Evolutionary conservation across 2,113 vertebrate species (phyloP), one percentile per base, ranked within the genome.

Genomic region (Noctilio leporinus): DNA sequence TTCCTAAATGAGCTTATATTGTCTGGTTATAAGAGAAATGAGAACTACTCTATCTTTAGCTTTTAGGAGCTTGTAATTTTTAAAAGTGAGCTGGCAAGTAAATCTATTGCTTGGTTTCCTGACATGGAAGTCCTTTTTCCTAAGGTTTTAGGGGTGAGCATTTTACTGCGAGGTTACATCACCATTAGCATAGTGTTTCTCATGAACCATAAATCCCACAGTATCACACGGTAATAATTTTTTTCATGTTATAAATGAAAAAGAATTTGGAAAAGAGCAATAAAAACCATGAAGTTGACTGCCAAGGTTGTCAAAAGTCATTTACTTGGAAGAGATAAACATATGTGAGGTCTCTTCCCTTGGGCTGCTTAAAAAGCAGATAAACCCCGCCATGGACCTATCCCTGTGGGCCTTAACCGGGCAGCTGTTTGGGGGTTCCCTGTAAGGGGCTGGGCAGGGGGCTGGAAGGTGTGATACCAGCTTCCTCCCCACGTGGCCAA

Each of bases 171-270:
- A 98, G 93, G 92, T 94, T 96, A 96, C 97, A 93, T 90, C 93
- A 96, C 92, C 96, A 84, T 86, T 4, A 78, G 67, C 30, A 43
- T 38, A 75, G n/a, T 94, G 64, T 93, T 96, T 89, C 84, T 96
- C 85, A 92, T 85, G 92, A 85, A 72, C 80, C 90, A 95, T 88
- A 96, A 92, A 96, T 94, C 93, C 72, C 89, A 95, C 57, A 64
- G 96, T 96, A 97, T 98, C 97, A 98, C 97, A 97, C 97, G 97
- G 98, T 94, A 97, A 96, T 97, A 98, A 98, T 98, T 98, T 97
- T 98, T 98, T 98, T 98, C 97, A 67, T 96, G 96, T 97, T 98
- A 98, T 97, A 98, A 98, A 97, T 96, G 97, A 98, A 94, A 94
- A 97, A 97, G 97, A 97, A 98, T 98, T 98, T 97, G 95, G 96